Base-by-base conservation (phyloP, 2,888 invertebrate genomes). In the Drosophila hamatofila region DNA sequence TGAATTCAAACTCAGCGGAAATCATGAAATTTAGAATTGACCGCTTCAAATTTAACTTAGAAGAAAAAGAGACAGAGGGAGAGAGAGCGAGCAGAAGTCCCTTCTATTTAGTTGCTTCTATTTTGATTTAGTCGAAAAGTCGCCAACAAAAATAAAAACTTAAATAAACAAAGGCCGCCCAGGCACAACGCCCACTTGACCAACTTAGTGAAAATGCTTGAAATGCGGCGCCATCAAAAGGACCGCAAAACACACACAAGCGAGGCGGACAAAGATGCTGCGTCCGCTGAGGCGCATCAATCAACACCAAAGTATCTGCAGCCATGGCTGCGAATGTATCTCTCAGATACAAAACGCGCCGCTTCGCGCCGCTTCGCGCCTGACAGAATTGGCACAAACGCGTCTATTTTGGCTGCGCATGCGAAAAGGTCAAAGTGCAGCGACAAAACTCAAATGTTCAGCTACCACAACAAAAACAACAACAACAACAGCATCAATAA, bases 371-470 rank as follows among this genome's bases (percentile, higher is more conserved):
- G 68, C 56, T 65, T 37, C 75, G 62, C 49, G 83, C 54, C 67
- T 84, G 84, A 85, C 84, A 86, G 86, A 85, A 88, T 80, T 85
- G 88, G 84, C 88, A 86, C 84, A 88, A 72, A 75, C 67, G 78
- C 76, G 54, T 68, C 70, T 88, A 86, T 88, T 80, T 88, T 66
- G 79, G 72, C 58, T 66, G 55, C 62, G 74, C 61, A 62, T 54
- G 72, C 58, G 70, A 75, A 83, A 88, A 88, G 84, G 84, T 85
- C 81, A 85, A 75, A 85, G 84, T 75, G 75, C 51, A 51, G 9
- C 70, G 44, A 59, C 64, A 56, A 69, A 59, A 79, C 57, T 48
- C 55, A 59, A 39, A 58, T 42, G 16, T 42, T 56, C 67, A 54
- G 21, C 51, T n/a, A 54, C 23, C 39, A 25, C 54, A 39, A 21